These are phyloP conservation scores for Protula sp. DNA, from an alignment of 2,888 invertebrate species.

Conservation along the genomic window DNA sequence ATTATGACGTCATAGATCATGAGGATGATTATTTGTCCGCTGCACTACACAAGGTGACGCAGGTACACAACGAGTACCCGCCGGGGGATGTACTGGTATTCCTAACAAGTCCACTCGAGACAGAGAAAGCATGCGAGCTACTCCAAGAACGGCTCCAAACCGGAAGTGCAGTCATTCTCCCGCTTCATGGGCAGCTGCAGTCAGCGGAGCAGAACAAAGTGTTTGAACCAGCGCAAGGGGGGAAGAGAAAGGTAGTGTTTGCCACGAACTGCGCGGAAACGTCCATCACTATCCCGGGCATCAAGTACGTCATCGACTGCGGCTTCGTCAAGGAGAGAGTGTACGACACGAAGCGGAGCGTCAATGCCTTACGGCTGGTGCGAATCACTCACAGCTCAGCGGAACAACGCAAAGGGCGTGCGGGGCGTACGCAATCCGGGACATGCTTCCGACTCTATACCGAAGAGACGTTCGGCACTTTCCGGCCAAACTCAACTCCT, in stretches of 20 bases:
- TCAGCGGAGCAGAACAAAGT: conserved; percentile 44
- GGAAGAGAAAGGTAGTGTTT: conserved; percentile 49
- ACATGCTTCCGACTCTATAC: conserved; percentile 50
- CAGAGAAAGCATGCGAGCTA: conserved; percentile 35
- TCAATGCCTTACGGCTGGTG: conserved; percentile 34
- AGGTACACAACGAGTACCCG: conserved; percentile 33
- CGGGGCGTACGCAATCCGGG: conserved; percentile 50
- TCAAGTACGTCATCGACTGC: conserved; percentile 52
- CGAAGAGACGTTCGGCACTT: conserved; percentile 35
- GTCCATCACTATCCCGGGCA: conserved; percentile 52
- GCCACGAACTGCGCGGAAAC: conserved; percentile 55
- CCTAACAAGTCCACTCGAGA: conserved; percentile 44
- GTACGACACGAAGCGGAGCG: conserved; percentile 43
- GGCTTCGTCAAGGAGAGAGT: conserved; percentile 50
- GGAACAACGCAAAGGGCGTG: conserved; percentile 53
- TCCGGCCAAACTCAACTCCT: conserved; percentile 38
- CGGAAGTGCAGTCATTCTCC: conserved; percentile 17
- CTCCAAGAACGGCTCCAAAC: conserved; percentile 1
- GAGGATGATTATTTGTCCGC: conserved; percentile 27
- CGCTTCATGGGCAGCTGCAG: conserved; percentile 42
- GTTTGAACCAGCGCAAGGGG: conserved; percentile 31
- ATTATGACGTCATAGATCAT: conserved; percentile 25
- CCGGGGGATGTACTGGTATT: conserved; percentile 54
- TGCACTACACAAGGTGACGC: conserved; percentile 36
- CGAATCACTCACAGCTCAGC: conserved; percentile 48